Conservation (phyloP, 2,113 vertebrate species). For the Alligator mississippiensis region DNA sequence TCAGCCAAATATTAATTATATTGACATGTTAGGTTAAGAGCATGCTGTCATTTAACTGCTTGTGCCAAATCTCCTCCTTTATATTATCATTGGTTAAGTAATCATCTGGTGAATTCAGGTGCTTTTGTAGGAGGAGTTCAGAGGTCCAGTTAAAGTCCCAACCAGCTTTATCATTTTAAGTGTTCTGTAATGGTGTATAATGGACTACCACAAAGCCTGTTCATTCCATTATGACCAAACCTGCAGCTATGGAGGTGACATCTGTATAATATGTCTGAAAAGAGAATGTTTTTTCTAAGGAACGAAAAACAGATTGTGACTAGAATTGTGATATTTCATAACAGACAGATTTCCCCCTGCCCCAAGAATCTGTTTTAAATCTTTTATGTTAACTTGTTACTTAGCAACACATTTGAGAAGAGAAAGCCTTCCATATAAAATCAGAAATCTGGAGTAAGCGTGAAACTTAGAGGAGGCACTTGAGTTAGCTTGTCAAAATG, state of each 20-base stretch:
- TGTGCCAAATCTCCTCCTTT: neutral
- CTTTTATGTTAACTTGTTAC: conserved; percentile 14
- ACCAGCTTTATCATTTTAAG: neutral
- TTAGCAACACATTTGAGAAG: conserved; percentile 23
- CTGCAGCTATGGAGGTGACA: neutral
- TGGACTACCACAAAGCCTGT: neutral
- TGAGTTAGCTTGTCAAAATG: neutral
- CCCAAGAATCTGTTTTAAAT: conserved; percentile 12
- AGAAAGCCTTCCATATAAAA: neutral
- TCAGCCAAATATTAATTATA: neutral
- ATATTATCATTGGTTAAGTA: conserved; percentile 3
- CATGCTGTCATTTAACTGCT: conserved; percentile 6
- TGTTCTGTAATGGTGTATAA: neutral
- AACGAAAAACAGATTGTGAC: neutral
- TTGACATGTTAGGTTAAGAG: neutral
- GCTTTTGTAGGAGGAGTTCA: neutral
- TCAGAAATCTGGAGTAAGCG: neutral
- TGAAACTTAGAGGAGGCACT: neutral
- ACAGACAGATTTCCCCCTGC: neutral
- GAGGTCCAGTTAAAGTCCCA: conserved; percentile 4
- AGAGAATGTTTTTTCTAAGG: neutral
- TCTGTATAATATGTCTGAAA: neutral
- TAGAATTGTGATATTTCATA: conserved; percentile 34
- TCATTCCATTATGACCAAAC: neutral
- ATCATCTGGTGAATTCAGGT: neutral